phyloP scores from a whole-genome alignment of 2,888 invertebrate genomes.

The Hirudinaria manillensis region DNA sequence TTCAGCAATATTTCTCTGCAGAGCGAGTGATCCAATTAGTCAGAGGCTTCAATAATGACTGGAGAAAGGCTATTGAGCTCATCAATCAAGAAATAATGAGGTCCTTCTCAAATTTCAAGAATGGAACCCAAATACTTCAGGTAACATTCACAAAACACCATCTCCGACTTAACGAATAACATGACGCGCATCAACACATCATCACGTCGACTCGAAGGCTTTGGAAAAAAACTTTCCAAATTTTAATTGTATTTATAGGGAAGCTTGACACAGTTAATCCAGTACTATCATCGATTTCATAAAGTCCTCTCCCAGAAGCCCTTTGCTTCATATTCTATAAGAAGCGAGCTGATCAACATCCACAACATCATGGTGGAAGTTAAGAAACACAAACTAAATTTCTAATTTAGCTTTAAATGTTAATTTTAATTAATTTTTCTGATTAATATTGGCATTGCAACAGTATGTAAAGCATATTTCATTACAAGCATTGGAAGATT shows the following conservation, averaged over 20 bases:
- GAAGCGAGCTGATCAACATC: constrained; percentile 86
- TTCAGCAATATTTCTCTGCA: background rate
- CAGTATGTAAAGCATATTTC: too few species aligned
- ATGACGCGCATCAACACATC: background rate
- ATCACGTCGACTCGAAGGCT: too few species aligned
- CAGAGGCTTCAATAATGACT: constrained; percentile 79
- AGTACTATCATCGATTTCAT: constrained; percentile 94
- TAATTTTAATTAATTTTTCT: background rate
- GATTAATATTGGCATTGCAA: too few species aligned
- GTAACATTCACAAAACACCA: constrained; percentile 43
- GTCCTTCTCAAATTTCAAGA: constrained; percentile 90
- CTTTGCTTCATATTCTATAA: constrained; percentile 56
- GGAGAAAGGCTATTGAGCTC: constrained; percentile 91
- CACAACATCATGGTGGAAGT: constrained; percentile 99
- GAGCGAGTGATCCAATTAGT: constrained; percentile 71
- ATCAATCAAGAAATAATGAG: constrained; percentile 87
- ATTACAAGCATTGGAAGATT: background rate
- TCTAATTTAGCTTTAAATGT: constrained; percentile 56
- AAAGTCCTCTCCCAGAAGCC: constrained; percentile 75
- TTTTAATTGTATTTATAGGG: constrained; percentile 56
- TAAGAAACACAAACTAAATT: constrained; percentile 95
- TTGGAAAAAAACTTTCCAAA: background rate
- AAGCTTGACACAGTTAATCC: constrained; percentile 86
- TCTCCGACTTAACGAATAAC: background rate
- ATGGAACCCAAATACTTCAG: constrained; percentile 88